These are phyloP conservation scores for Ligdia adustata DNA, from an alignment of 2,888 invertebrate genomes.

Conservation along the genomic window DNA sequence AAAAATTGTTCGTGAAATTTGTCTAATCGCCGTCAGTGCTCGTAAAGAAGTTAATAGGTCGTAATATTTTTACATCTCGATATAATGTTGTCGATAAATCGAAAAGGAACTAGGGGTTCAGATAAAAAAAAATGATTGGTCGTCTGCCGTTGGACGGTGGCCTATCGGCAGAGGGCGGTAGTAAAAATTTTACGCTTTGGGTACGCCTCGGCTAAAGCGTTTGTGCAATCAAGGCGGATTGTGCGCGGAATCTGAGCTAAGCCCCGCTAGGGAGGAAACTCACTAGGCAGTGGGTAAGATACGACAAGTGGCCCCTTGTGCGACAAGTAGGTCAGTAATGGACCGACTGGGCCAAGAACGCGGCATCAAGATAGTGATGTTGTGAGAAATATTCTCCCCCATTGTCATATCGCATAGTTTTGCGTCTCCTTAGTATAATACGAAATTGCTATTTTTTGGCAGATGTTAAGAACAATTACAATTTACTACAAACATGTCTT, in stretches of 20 bases:
- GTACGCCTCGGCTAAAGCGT: slow-evolving; percentile 63
- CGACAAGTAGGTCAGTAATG: slow-evolving; percentile 17
- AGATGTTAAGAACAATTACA: no score
- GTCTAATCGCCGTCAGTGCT: slow-evolving; percentile 29
- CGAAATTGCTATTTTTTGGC: no score
- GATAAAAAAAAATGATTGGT: slow-evolving; percentile 43
- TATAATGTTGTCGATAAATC: slow-evolving; percentile 35
- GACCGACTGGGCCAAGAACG: slow-evolving; percentile 3
- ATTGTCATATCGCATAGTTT: slow-evolving; percentile 5
- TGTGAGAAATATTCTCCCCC: slow-evolving; percentile 8
- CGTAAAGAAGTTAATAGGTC: slow-evolving; percentile 35
- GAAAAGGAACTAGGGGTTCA: slow-evolving; percentile 32
- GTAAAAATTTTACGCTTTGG: slow-evolving; percentile 67
- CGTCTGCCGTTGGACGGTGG: slow-evolving; percentile 43
- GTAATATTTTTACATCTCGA: slow-evolving; percentile 30
- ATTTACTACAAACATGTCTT: no score
- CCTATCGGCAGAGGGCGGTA: slow-evolving; percentile 50
- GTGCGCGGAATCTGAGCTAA: slow-evolving; percentile 65
- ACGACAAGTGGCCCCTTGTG: neutral
- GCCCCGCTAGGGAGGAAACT: slow-evolving; percentile 46
- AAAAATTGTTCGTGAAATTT: slow-evolving; percentile 29
- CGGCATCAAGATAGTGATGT: slow-evolving; percentile 6
- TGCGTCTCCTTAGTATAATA: neutral
- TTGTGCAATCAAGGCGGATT: slow-evolving; percentile 77
- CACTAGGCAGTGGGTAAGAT: slow-evolving; percentile 5